A percentile compares a stretch with the other conserved stretches of the same genome.
phyloP scores from a whole-genome alignment of 2,888 invertebrate species.

The Xanthia togata region DNA sequence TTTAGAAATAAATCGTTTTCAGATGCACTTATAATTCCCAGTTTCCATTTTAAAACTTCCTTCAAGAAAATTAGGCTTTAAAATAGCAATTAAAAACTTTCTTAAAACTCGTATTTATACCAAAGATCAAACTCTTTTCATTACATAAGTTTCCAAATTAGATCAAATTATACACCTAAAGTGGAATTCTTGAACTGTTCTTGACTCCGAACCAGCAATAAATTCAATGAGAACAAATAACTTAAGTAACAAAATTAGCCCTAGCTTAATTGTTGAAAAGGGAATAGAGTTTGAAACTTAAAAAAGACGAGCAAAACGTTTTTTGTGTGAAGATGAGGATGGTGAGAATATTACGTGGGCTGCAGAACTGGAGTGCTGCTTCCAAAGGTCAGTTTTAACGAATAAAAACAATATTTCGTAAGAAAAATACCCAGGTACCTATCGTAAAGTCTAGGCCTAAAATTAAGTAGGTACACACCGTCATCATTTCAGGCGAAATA shows the following conservation, averaged over 20 bases:
- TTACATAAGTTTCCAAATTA: constrained; percentile 63
- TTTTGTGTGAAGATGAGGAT: constrained; percentile 71
- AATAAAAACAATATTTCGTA: background rate
- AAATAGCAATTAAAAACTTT: constrained; percentile 50
- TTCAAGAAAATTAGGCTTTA: constrained; percentile 18
- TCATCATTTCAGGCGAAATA: no score
- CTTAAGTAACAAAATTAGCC: constrained; percentile 82
- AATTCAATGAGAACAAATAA: constrained; percentile 86
- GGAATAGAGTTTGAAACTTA: constrained; percentile 78
- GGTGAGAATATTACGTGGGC: background rate
- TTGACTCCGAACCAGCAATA: constrained; percentile 79
- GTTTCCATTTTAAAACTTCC: constrained; percentile 10
- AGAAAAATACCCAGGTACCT: background rate
- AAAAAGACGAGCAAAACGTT: constrained; percentile 71
- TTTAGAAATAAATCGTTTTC: background rate
- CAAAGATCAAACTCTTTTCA: constrained; percentile 61
- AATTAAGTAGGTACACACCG: background rate
- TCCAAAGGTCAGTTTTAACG: background rate
- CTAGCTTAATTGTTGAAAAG: constrained; percentile 80
- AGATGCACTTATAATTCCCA: background rate
- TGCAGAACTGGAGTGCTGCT: background rate
- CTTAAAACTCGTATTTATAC: constrained; percentile 36
- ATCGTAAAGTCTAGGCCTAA: background rate
- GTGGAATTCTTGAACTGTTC: constrained; percentile 81
- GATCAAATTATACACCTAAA: constrained; percentile 80